These are phyloP conservation scores for Clavelina lepadiformis DNA, from an alignment of 23 tunicate genomes.

Conservation along the genomic window DNA sequence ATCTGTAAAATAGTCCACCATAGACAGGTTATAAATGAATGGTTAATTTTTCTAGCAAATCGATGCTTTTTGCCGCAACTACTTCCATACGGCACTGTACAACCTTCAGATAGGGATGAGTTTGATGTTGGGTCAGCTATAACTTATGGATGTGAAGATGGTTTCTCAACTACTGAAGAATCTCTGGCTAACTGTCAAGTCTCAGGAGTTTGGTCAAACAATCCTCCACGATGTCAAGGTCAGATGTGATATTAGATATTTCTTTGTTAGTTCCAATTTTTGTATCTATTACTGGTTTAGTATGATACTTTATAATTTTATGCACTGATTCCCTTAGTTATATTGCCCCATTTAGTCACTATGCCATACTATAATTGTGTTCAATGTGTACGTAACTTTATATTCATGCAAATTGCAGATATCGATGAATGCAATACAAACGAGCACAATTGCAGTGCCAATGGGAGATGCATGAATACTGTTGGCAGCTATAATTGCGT, in stretches of 20 bases:
- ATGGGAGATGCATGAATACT: slow-evolving; percentile 2
- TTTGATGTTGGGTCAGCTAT: neutral
- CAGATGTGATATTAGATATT: too few species aligned
- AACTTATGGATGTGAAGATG: neutral
- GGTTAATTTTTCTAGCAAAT: too few species aligned
- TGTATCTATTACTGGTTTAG: too few species aligned
- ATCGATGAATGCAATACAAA: neutral
- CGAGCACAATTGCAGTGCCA: neutral
- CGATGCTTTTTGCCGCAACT: neutral
- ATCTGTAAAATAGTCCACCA: too few species aligned
- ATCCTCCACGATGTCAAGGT: neutral
- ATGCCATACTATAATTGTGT: too few species aligned
- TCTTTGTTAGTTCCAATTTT: too few species aligned
- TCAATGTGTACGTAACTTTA: too few species aligned
- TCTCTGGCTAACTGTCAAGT: slow-evolving; percentile 4
- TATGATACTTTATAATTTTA: too few species aligned
- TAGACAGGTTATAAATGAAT: too few species aligned
- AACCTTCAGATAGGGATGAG: neutral
- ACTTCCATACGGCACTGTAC: neutral
- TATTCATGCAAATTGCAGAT: neutral
- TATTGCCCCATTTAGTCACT: too few species aligned
- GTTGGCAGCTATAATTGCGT: slow-evolving; percentile 12
- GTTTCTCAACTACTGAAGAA: neutral
- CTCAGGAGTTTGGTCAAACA: neutral
- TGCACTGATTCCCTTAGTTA: too few species aligned